A percentile compares a stretch with the other conserved stretches of the same genome.
Evolutionary conservation across 2,888 invertebrate genomes (phyloP).

Genomic region (Sinelater perroti): DNA sequence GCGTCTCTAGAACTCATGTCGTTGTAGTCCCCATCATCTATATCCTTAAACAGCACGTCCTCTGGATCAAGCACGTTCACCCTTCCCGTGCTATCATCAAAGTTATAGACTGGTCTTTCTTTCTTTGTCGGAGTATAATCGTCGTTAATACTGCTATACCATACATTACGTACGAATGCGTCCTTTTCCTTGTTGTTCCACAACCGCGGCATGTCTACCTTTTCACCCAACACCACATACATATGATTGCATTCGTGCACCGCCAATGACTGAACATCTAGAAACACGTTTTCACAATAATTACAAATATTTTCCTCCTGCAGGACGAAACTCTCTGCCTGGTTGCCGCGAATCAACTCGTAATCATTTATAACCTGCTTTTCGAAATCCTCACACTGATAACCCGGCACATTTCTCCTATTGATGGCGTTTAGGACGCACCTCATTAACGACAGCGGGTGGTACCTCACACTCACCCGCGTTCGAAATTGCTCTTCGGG

Average conservation of each 20-base stretch:
- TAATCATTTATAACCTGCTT: constrained; percentile 29
- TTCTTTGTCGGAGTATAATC: not conserved
- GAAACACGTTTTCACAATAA: constrained; percentile 53
- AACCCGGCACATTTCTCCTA: constrained; percentile 51
- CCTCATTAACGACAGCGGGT: constrained; percentile 53
- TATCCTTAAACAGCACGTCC: constrained; percentile 29
- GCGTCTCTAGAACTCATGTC: constrained; percentile 43
- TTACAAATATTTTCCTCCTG: constrained; percentile 50
- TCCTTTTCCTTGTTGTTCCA: constrained; percentile 51
- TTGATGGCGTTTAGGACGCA: constrained; percentile 55
- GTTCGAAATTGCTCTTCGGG: constrained; percentile 18
- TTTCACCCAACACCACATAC: constrained; percentile 51
- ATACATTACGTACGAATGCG: constrained; percentile 54
- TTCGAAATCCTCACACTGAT: constrained; percentile 44
- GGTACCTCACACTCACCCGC: constrained; percentile 41
- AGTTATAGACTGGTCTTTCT: constrained; percentile 13
- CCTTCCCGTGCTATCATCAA: constrained; percentile 33
- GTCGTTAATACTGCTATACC: constrained; percentile 46
- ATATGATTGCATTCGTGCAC: constrained; percentile 56
- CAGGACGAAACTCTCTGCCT: not conserved
- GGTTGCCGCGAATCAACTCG: constrained; percentile 17
- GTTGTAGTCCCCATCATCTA: constrained; percentile 35
- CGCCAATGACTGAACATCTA: constrained; percentile 52
- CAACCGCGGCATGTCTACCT: constrained; percentile 52
- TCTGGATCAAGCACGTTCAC: constrained; percentile 41